Conservation (phyloP, 2,888 invertebrate species). For the Macaria liturata region DNA sequence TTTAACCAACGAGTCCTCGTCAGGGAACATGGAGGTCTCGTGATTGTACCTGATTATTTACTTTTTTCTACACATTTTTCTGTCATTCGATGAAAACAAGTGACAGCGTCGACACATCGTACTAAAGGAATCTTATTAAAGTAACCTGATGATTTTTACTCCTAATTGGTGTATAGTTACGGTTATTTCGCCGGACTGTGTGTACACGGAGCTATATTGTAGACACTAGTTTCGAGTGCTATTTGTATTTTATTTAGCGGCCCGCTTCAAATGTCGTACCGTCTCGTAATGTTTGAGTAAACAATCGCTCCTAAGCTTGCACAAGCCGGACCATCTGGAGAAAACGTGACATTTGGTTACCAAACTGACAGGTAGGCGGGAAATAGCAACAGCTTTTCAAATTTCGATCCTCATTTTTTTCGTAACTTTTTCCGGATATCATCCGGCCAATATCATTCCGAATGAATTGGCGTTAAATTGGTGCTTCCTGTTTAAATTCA, state of each 20-base stretch:
- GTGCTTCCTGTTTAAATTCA: constrained; percentile 79
- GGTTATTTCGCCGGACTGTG: constrained; percentile 68
- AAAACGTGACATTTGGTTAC: constrained; percentile 75
- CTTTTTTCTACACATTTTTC: too few species aligned
- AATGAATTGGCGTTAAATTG: constrained; percentile 80
- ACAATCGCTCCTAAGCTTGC: constrained; percentile 74
- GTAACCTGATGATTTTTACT: too few species aligned
- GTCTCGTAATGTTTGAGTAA: constrained; percentile 81
- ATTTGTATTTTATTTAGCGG: constrained; percentile 82
- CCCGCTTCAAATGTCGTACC: constrained; percentile 79
- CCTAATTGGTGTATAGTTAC: constrained; percentile 70
- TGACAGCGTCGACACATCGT: too few species aligned
- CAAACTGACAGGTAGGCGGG: constrained; percentile 55
- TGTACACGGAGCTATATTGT: constrained; percentile 64
- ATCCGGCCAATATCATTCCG: constrained; percentile 72
- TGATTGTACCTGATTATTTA: too few species aligned
- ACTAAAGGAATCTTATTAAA: too few species aligned
- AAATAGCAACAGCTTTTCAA: constrained; percentile 19
- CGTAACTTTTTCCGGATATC: constrained; percentile 62
- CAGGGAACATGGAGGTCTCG: too few species aligned
- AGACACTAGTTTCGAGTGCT: constrained; percentile 69
- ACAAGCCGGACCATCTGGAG: constrained; percentile 79
- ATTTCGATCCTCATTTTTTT: too few species aligned
- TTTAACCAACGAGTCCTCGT: too few species aligned
- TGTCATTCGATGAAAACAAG: too few species aligned